Conservation (phyloP, 2,888 invertebrate genomes). For the Dryococelus australis region DNA sequence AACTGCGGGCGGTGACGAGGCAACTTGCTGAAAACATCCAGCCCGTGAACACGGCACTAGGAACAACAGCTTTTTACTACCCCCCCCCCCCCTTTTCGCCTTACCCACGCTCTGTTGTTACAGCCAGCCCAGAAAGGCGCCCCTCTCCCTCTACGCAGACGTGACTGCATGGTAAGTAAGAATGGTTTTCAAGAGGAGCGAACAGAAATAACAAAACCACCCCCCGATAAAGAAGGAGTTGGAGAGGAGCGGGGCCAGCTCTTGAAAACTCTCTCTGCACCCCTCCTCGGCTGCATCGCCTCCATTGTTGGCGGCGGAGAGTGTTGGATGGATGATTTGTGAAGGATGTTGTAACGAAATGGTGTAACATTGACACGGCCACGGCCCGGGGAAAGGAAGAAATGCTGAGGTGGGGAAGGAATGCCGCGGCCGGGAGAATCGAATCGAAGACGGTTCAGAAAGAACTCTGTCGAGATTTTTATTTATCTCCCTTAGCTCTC, state of each 20-base stretch:
- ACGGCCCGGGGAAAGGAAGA: neutral
- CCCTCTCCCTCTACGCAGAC: neutral
- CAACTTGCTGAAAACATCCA: constrained; percentile 8
- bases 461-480: neutral
- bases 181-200: constrained; percentile 16
- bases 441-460: neutral
- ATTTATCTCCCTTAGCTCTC: neutral
- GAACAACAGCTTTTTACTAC: neutral
- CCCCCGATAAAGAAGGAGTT: too few species aligned
- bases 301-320: neutral
- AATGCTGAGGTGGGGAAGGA: neutral
- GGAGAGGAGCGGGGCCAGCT: neutral
- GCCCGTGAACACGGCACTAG: neutral
- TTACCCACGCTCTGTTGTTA: neutral
- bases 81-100: neutral
- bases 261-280: neutral
- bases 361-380: constrained; percentile 16
- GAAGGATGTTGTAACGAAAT: constrained; percentile 16
- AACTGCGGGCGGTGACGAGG: neutral
- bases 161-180: constrained; percentile 8
- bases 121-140: neutral
- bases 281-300: neutral
- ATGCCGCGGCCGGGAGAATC: neutral
- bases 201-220: constrained; percentile 16
- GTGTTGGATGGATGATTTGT: constrained; percentile 7